These are phyloP conservation scores for Oscheius sp. DNA, from an alignment of 2,888 invertebrate species.

Conservation along the genomic window DNA sequence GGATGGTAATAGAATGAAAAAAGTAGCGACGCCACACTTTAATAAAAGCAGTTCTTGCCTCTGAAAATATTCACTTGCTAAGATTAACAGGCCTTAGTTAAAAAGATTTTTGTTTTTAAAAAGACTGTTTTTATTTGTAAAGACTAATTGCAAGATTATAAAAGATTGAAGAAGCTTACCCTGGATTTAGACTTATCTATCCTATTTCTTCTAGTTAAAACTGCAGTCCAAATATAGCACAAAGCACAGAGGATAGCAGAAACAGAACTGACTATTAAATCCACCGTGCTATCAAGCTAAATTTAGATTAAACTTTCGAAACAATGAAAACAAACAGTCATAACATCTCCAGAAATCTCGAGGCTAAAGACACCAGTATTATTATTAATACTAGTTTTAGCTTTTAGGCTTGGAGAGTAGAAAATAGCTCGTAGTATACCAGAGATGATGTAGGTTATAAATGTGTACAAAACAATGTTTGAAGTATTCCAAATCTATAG, in stretches of 20 bases:
- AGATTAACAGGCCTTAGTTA: too few species aligned
- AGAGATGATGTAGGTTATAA: not conserved
- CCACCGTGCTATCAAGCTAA: not conserved
- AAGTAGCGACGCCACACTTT: not conserved
- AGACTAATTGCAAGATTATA: too few species aligned
- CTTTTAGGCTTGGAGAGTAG: too few species aligned
- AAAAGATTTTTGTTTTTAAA: too few species aligned
- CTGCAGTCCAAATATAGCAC: not conserved
- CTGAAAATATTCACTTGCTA: too few species aligned
- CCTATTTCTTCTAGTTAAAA: not conserved
- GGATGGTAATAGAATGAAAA: not conserved
- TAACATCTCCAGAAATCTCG: too few species aligned
- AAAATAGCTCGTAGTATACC: too few species aligned
- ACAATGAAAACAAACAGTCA: too few species aligned
- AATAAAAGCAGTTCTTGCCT: not conserved
- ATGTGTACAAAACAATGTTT: not conserved
- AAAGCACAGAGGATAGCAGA: not conserved
- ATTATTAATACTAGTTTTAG: too few species aligned
- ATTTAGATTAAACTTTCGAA: too few species aligned
- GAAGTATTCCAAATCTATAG: not conserved
- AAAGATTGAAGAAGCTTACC: not conserved
- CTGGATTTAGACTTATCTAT: not conserved
- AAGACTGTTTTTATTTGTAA: too few species aligned
- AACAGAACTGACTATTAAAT: not conserved
- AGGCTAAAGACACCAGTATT: too few species aligned